Base-by-base conservation (phyloP, 1,140 invertebrate genomes). In the Lepidurus apus region DNA sequence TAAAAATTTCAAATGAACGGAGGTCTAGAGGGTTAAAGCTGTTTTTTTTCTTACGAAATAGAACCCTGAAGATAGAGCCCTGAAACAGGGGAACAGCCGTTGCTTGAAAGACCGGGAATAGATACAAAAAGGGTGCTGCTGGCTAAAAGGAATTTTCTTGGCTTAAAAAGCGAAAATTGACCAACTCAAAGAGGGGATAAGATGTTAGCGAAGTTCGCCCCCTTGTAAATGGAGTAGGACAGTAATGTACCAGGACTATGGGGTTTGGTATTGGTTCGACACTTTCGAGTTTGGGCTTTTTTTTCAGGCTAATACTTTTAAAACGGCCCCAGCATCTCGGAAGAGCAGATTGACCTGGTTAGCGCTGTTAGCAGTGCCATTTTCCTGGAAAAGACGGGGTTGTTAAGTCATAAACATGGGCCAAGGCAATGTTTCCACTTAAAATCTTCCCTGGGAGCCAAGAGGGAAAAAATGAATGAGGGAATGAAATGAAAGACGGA, bases 141-240 rank as follows among this genome's bases (percentile, higher is more conserved):
- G 7, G 4, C 5, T n/a, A 65, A 65, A 21, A 9, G 53, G 17
- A 5, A 65, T 13, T 65, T 65, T 65, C 53, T n/a, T 65, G 53
- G 53, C n/a, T 65, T 34, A 34, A 65, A 65, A 65, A 65, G 53
- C 53, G 53, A 65, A 65, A 65, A 65, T 65, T 65, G 53, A 21
- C 8, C 53, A 65, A 21, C n/a, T 9, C 21, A 65, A 65, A 65
- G 45, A 6, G 4, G 45, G 34, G 10, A 0, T 47, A 47, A 47
- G 17, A 47, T 17, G 53, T 21, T 65, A 65, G 6, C 53, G 17
- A 21, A 65, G 53, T 65, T 65, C 26, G 17, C 53, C 53, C 10
- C 21, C 21, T 21, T n/a, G 7, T 65, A 13, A 21, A 21, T 8
- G n/a, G 53, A 65, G 17, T 13, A 65, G n/a, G 53, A 13, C 21